These are phyloP conservation scores for Beaufortia kweichowensis DNA, from an alignment of 2,113 vertebrate genomes.

Conservation along the genomic window DNA sequence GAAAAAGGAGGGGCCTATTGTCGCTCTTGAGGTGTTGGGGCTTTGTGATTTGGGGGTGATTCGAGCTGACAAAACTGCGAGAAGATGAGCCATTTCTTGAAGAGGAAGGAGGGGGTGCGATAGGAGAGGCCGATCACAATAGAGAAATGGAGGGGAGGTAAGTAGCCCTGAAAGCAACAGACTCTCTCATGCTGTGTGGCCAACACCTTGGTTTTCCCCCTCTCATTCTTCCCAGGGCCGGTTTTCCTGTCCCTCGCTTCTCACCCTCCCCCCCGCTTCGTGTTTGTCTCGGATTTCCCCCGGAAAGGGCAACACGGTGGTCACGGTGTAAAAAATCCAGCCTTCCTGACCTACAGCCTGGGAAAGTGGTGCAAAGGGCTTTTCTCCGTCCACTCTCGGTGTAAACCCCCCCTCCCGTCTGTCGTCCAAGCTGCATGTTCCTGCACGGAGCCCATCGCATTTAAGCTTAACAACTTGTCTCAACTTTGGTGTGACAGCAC, in stretches of 20 bases:
- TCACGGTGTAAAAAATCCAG: constrained; percentile 76
- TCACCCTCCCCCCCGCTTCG: constrained; percentile 48
- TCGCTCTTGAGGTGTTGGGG: constrained; percentile 57
- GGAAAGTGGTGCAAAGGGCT: constrained; percentile 67
- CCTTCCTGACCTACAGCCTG: constrained; percentile 75
- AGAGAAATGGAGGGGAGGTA: constrained; percentile 44
- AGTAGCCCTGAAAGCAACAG: constrained; percentile 41
- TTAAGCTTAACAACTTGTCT: constrained; percentile 4
- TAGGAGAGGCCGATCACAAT: constrained; percentile 53
- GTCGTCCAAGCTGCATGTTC: constrained; percentile 9
- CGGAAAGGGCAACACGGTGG: constrained; percentile 75
- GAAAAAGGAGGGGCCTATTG: constrained; percentile 34
- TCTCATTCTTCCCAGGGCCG: constrained; percentile 31
- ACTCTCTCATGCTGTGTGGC: constrained; percentile 53
- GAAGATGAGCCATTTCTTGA: constrained; percentile 55
- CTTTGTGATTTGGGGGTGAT: constrained; percentile 67
- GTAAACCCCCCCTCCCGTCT: constrained; percentile 45
- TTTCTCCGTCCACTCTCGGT: constrained; percentile 51
- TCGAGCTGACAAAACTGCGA: constrained; percentile 61
- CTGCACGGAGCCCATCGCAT: constrained; percentile 29
- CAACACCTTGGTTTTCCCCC: constrained; percentile 55
- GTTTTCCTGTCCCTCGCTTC: constrained; percentile 40
- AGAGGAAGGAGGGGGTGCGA: constrained; percentile 32
- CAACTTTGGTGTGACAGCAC: not conserved
- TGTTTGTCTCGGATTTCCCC: constrained; percentile 79